These are phyloP conservation scores for Phyllotreta cruciferae DNA, from an alignment of 2,888 invertebrate genomes.

Conservation along the genomic window DNA sequence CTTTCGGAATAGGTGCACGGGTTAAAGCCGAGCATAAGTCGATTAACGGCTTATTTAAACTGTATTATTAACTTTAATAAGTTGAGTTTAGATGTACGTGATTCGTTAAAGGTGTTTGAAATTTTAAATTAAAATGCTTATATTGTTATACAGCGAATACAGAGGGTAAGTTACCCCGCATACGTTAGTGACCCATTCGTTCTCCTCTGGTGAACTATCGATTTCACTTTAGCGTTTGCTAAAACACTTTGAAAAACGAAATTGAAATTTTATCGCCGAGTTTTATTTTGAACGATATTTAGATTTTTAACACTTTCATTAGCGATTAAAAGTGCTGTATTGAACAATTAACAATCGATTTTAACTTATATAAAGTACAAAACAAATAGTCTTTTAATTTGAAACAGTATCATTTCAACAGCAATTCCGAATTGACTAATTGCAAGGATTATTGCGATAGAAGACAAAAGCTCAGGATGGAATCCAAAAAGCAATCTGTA, in stretches of 20 bases:
- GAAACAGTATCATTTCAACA: too few relatives aligned
- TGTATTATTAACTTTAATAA: not conserved
- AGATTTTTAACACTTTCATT: too few relatives aligned
- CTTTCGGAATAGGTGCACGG: not conserved
- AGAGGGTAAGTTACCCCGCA: too few relatives aligned
- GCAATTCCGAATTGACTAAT: not conserved
- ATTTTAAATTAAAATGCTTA: too few relatives aligned
- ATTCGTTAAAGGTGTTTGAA: too few relatives aligned
- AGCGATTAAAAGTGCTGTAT: too few relatives aligned
- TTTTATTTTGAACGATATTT: too few relatives aligned
- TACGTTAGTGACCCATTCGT: not conserved
- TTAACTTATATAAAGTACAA: not conserved
- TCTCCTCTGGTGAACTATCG: constrained; percentile 13
- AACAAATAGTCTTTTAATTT: not conserved
- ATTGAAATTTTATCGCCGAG: not conserved
- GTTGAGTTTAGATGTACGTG: too few relatives aligned
- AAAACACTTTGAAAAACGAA: constrained; percentile 7
- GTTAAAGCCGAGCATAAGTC: not conserved
- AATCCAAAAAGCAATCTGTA: constrained; percentile 16
- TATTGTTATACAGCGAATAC: too few relatives aligned
- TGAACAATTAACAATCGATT: too few relatives aligned
- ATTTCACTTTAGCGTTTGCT: constrained; percentile 2
- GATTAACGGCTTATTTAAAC: not conserved
- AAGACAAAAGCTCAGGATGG: constrained; percentile 1
- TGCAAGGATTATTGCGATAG: constrained; percentile 6